These are phyloP conservation scores for Plodia interpunctella DNA, from an alignment of 1,140 invertebrate species.

Conservation along the genomic window DNA sequence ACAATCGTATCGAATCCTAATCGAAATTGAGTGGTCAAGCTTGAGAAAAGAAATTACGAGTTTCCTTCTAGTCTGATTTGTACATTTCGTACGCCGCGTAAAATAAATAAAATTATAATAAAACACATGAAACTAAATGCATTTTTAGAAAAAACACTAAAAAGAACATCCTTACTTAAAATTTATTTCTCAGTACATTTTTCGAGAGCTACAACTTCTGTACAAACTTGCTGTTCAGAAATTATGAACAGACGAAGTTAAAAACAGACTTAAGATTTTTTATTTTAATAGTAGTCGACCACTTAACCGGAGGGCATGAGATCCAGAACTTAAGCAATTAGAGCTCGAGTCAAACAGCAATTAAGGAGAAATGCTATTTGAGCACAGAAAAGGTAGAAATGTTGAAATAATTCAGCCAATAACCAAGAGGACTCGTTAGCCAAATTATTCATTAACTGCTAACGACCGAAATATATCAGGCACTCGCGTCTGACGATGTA, in stretches of 20 bases:
- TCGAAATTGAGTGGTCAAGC: constrained; percentile 12
- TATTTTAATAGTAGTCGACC: constrained; percentile 65
- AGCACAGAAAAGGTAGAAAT: constrained; percentile 67
- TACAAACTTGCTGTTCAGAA: constrained; percentile 22
- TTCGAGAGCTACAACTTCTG: background rate
- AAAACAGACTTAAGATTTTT: constrained; percentile 66
- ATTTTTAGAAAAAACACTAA: too few species aligned
- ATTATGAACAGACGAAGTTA: constrained; percentile 54
- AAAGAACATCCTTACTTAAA: background rate
- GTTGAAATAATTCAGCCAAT: constrained; percentile 69
- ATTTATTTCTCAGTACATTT: background rate
- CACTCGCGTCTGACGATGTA: constrained; percentile 12
- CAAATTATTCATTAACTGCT: constrained; percentile 66
- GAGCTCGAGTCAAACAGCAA: constrained; percentile 70
- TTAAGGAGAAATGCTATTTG: constrained; percentile 71
- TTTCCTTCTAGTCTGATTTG: too few species aligned
- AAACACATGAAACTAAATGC: too few species aligned
- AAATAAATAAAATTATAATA: too few species aligned
- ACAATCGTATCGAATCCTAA: constrained; percentile 11
- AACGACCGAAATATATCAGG: constrained; percentile 53
- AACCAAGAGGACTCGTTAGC: constrained; percentile 48
- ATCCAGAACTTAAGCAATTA: constrained; percentile 74
- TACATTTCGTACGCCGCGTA: too few species aligned
- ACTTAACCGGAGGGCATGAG: constrained; percentile 61
- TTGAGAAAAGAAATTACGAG: background rate